These are phyloP conservation scores for Podarcis raffonei DNA, from an alignment of 2,113 vertebrate species.

Conservation along the genomic window DNA sequence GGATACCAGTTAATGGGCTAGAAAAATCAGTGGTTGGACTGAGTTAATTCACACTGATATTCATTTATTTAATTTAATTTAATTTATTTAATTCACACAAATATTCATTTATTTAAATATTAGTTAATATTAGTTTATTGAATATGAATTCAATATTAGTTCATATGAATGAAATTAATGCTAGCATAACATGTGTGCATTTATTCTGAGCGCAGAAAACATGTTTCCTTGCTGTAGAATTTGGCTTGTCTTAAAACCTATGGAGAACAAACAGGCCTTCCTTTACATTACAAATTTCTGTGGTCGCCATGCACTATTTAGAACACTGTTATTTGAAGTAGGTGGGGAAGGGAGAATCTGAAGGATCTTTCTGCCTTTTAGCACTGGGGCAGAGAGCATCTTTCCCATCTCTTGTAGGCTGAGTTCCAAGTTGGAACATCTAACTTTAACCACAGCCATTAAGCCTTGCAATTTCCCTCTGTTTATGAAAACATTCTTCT, in stretches of 20 bases:
- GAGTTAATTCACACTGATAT: background rate
- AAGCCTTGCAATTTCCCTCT: background rate
- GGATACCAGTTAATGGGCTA: background rate
- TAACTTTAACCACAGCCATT: background rate
- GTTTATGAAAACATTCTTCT: background rate
- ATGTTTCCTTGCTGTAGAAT: background rate
- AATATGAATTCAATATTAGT: background rate
- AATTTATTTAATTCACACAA: too few species aligned
- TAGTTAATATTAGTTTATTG: too few species aligned
- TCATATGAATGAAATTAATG: background rate
- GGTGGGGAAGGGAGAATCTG: background rate
- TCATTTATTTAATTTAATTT: too few species aligned
- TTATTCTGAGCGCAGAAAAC: background rate
- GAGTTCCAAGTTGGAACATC: slow-evolving; percentile 7
- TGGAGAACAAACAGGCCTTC: background rate
- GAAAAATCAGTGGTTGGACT: background rate
- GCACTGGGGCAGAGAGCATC: background rate
- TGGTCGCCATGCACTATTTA: background rate
- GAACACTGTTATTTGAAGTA: background rate
- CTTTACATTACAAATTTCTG: background rate
- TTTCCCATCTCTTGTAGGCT: background rate
- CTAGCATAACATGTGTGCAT: background rate
- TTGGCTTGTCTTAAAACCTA: background rate
- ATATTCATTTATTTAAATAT: too few species aligned
- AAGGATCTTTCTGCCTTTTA: background rate